These are phyloP conservation scores for Mya arenaria DNA, from an alignment of 1,140 invertebrate genomes.

Conservation along the genomic window DNA sequence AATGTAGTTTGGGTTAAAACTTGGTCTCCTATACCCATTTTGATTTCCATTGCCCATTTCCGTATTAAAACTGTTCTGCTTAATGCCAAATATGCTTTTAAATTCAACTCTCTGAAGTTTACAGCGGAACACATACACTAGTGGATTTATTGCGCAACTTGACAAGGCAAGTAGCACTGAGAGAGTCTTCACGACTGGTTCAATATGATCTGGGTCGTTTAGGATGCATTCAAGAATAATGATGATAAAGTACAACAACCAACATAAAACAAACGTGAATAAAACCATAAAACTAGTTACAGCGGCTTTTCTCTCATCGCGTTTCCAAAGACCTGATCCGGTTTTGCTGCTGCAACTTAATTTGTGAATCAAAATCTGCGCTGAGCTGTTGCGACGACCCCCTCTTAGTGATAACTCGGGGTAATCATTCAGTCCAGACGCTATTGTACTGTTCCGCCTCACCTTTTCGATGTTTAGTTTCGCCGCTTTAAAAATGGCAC, in stretches of 20 bases:
- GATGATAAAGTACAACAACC: constrained; percentile 83
- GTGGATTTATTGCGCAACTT: constrained; percentile 82
- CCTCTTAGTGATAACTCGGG: constrained; percentile 64
- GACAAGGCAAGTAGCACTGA: too few species aligned
- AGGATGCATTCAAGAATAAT: constrained; percentile 75
- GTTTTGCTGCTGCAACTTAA: constrained; percentile 73
- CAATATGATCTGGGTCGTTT: constrained; percentile 68
- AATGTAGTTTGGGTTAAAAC: too few species aligned
- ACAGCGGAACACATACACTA: constrained; percentile 84
- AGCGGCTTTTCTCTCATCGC: constrained; percentile 84
- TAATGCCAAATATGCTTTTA: constrained; percentile 59
- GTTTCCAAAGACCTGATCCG: constrained; percentile 74
- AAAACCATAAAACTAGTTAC: constrained; percentile 84
- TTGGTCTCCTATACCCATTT: too few species aligned
- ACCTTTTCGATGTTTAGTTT: constrained; percentile 87
- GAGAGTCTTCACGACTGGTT: constrained; percentile 63
- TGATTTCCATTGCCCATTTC: too few species aligned
- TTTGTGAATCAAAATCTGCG: constrained; percentile 66
- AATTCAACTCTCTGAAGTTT: constrained; percentile 79
- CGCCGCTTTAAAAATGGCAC: constrained; percentile 88
- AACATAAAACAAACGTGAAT: constrained; percentile 83
- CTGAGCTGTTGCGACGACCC: constrained; percentile 73
- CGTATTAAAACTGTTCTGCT: too few species aligned
- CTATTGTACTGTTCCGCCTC: constrained; percentile 84
- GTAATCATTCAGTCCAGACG: constrained; percentile 55